Conservation (phyloP, 2,113 vertebrate species). For the Etia nguti region DNA sequence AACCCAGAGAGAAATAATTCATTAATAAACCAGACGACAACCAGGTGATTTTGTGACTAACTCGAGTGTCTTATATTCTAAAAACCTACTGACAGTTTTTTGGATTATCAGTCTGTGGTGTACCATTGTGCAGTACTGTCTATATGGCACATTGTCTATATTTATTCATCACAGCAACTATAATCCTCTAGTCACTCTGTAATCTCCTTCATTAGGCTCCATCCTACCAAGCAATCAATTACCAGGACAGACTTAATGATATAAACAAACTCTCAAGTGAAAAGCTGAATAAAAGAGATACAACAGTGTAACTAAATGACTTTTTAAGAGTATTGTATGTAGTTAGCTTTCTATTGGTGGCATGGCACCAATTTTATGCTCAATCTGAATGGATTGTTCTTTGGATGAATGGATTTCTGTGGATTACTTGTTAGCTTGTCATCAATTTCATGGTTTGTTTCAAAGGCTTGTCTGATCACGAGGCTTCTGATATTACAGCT, state of each 20-base stretch:
- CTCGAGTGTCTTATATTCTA: background rate
- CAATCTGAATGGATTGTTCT: slow-evolving; percentile 28
- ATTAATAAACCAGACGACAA: background rate
- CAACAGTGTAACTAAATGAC: background rate
- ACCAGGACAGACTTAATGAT: background rate
- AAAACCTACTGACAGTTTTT: background rate
- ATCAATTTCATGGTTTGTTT: slow-evolving; percentile 50
- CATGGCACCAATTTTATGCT: background rate
- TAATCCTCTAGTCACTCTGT: background rate
- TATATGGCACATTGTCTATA: background rate
- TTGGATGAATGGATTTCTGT: background rate
- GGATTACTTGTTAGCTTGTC: slow-evolving; percentile 42
- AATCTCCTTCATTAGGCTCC: background rate
- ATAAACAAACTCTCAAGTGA: background rate
- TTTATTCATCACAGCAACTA: background rate
- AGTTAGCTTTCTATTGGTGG: background rate
- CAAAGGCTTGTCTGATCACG: slow-evolving; percentile 12
- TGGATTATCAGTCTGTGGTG: background rate
- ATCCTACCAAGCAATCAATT: background rate
- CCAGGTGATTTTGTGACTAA: background rate
- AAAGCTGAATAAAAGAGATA: background rate
- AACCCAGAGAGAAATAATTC: background rate
- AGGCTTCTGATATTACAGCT: slow-evolving; percentile 1
- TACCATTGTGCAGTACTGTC: background rate
- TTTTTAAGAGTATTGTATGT: background rate